These are phyloP conservation scores for Urophycis tenuis DNA, from an alignment of 2,797 vertebrate species.

Conservation along the genomic window DNA sequence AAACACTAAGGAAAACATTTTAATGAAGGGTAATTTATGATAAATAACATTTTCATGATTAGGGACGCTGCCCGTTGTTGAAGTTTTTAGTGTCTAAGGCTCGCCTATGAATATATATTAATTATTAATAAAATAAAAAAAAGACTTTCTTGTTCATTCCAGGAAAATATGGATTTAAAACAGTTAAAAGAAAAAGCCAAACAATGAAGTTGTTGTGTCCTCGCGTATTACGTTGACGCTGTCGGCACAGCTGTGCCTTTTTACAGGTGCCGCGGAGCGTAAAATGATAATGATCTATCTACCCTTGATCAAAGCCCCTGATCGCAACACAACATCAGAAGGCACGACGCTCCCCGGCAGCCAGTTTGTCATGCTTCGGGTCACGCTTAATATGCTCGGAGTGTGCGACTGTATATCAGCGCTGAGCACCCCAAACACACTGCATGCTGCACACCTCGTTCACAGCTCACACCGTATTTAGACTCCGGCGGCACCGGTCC, in stretches of 20 bases:
- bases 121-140: neutral
- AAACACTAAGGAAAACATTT: neutral
- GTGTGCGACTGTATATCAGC: neutral
- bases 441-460: neutral
- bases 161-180: neutral
- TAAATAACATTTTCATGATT: neutral
- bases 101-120: neutral
- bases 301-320: neutral
- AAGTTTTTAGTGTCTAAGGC: neutral
- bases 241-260: neutral
- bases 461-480: too few relatives aligned
- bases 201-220: neutral
- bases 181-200: too few relatives aligned
- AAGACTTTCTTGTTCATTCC: neutral
- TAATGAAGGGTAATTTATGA: neutral
- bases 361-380: neutral
- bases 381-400: neutral
- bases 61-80: neutral
- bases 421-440: neutral
- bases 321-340: neutral
- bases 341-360: neutral
- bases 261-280: too few relatives aligned
- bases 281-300: too few relatives aligned
- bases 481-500: too few relatives aligned
- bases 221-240: neutral